These are phyloP conservation scores for Rhinoptilus africanus DNA, from an alignment of 2,113 vertebrate genomes.

Conservation along the genomic window DNA sequence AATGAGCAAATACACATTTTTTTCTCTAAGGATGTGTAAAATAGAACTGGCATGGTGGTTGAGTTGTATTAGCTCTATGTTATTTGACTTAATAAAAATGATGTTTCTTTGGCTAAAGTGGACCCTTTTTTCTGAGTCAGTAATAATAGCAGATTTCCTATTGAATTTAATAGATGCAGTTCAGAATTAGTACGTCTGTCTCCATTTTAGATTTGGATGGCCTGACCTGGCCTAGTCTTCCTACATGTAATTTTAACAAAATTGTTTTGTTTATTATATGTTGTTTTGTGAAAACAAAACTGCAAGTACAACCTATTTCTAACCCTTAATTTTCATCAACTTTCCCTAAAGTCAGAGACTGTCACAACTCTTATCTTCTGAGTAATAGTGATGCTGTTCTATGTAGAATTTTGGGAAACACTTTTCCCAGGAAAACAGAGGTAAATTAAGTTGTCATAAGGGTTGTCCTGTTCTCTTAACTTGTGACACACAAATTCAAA, in stretches of 20 bases:
- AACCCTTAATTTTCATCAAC: background rate
- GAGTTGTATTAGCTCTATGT: background rate
- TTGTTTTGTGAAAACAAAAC: background rate
- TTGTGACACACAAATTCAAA: background rate
- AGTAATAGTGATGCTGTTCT: background rate
- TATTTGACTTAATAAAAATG: background rate
- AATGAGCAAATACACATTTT: background rate
- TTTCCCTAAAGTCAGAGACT: background rate
- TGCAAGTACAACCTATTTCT: background rate
- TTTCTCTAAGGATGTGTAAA: background rate
- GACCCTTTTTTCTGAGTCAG: background rate
- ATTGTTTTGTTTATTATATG: background rate
- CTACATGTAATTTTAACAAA: background rate
- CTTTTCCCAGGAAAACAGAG: background rate
- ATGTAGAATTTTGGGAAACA: background rate
- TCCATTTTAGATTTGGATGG: background rate
- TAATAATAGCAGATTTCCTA: background rate
- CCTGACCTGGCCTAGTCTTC: background rate
- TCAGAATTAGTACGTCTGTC: background rate
- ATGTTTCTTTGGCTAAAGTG: background rate
- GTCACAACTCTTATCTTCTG: background rate
- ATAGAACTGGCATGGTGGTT: background rate
- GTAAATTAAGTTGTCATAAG: background rate
- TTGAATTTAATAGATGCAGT: background rate
- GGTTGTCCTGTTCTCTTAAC: background rate